Evolutionary conservation across 64 coral and sea anemone species (phyloP), one percentile per base, ranked within the genome.

Genomic region (Cladopsammia gracilis): DNA sequence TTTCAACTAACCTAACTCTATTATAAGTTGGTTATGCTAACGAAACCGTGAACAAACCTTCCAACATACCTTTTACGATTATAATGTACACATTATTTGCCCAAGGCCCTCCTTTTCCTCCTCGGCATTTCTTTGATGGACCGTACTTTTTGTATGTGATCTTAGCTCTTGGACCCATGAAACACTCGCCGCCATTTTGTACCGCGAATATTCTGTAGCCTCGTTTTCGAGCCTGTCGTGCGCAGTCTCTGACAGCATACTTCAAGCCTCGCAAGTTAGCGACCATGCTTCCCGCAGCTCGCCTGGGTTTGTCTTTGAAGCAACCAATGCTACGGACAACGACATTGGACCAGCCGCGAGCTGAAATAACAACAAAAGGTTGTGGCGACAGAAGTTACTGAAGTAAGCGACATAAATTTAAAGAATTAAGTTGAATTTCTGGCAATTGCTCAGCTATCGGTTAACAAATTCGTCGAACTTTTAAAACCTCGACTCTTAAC

Each of bases 121-220:
- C 71, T 56, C 82, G 80, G 45, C 91, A 93, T 22, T 51, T 42
- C 62, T 78, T 93, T 13, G 81, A 76, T 25, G 58, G 58, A 64
- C 91, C 91, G 59, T 93, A 93, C 56, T 71, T 79, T 24, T 70
- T 76, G 83, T 93, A 93, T 4, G 70, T 74, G 46, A 82, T 70
- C 45, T 91, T 69, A 4, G 81, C 83, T n/a, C 82, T 86, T 14
- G 82, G 69, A 65, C 91, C 83, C 74, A 85, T 65, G 24, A 76
- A 93, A 13, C 91, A 93, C 59, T 93, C 52, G 18, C 83, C 83
- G 42, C 91, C 72, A 59, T 93, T 74, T 70, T 93, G 91, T 1
- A 93, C 20, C 14, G 91, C 91, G 34, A 93, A 93, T 42, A 86
- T 20, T 58, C 70, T 76, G 91, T 86, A 87, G 2, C 91, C 82